Conservation (phyloP, 2,797 vertebrate genomes). For the Coranthus polyacanthus region DNA sequence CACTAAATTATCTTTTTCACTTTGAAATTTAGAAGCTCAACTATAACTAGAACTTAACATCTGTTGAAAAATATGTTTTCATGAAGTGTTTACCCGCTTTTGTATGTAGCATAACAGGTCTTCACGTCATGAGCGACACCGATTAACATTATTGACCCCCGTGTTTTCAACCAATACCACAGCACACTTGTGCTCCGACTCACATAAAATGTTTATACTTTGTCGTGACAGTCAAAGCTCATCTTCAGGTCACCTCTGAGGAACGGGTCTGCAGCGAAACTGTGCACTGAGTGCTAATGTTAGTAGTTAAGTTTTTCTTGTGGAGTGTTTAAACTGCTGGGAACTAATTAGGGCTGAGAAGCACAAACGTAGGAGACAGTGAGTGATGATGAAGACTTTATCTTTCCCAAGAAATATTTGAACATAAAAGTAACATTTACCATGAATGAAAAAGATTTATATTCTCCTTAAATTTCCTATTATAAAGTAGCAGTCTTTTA, state of each 20-base stretch:
- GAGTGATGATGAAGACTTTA: conserved; percentile 12
- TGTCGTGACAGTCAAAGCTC: no score
- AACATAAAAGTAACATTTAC: conserved; percentile 40
- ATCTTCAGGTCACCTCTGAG: no score
- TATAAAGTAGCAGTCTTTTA: conserved; percentile 24
- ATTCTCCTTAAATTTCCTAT: conserved; percentile 12
- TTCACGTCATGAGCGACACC: no score
- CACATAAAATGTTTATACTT: no score
- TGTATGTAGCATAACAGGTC: no score
- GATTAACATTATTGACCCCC: no score
- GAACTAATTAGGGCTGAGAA: conserved; percentile 27
- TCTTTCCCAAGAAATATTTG: conserved; percentile 18
- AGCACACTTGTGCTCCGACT: no score
- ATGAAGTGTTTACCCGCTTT: no score
- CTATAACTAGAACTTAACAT: conserved; percentile 22
- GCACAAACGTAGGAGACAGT: neutral
- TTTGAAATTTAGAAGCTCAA: conserved; percentile 66
- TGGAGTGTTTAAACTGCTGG: conserved; percentile 11
- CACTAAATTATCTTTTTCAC: conserved; percentile 69
- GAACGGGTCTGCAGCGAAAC: no score
- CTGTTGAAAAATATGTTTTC: conserved; percentile 12
- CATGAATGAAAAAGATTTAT: conserved; percentile 29
- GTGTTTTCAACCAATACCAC: no score
- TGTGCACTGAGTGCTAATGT: no score
- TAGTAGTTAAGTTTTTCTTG: neutral